Conservation (phyloP, 2,888 invertebrate genomes). For the Pachydiplax longipennis region DNA sequence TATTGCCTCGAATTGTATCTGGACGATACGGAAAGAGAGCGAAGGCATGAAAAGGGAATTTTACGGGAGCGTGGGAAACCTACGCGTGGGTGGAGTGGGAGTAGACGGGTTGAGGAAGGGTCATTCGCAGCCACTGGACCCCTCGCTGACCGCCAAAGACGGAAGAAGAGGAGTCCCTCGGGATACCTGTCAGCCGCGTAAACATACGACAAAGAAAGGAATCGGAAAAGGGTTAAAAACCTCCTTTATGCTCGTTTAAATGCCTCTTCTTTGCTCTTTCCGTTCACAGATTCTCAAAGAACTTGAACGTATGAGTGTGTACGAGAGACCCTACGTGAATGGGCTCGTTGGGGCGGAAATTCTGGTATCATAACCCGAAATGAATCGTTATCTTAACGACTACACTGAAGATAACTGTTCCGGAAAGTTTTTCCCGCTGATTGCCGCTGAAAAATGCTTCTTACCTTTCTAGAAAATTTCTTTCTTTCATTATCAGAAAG, state of each 20-base stretch:
- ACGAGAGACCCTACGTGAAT: not conserved
- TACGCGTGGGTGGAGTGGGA: not conserved
- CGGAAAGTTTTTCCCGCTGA: not conserved
- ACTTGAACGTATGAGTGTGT: not conserved
- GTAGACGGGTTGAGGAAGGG: not conserved
- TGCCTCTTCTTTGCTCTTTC: not conserved
- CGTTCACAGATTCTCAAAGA: not conserved
- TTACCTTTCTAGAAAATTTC: too few relatives aligned
- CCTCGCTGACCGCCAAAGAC: slow-evolving; percentile 25
- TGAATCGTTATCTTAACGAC: not conserved
- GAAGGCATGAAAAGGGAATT: not conserved
- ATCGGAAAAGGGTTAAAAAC: slow-evolving; percentile 8
- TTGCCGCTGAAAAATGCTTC: not conserved
- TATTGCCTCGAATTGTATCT: slow-evolving; percentile 18
- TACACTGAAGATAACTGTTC: not conserved
- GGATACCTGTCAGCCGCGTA: slow-evolving; percentile 18
- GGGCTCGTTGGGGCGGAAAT: not conserved
- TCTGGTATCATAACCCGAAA: not conserved
- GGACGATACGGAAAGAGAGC: not conserved
- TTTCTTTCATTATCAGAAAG: too few relatives aligned
- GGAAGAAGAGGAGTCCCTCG: not conserved
- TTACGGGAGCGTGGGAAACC: slow-evolving; percentile 21
- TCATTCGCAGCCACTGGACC: slow-evolving; percentile 3
- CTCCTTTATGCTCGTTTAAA: not conserved
- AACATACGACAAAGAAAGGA: slow-evolving; percentile 21